These are phyloP conservation scores for Hydropotes inermis DNA, from an alignment of 2,113 vertebrate genomes.

Conservation along the genomic window DNA sequence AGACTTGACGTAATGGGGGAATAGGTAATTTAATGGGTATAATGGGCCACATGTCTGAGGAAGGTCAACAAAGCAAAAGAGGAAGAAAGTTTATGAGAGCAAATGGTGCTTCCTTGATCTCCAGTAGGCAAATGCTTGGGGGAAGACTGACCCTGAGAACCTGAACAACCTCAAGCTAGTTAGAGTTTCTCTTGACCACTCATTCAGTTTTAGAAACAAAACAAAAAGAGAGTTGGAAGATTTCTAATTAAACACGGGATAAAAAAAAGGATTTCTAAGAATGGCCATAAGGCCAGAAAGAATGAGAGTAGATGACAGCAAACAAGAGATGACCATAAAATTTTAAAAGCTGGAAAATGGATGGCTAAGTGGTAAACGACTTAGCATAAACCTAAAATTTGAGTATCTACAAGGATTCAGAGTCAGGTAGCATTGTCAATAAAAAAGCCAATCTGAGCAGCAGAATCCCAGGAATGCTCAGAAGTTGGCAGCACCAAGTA, in stretches of 20 bases:
- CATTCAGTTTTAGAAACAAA: conserved; percentile 43
- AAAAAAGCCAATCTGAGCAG: not conserved
- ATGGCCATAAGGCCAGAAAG: conserved; percentile 16
- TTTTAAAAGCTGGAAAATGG: not conserved
- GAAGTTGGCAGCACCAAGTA: not conserved
- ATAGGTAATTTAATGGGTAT: not conserved
- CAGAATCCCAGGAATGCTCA: not conserved
- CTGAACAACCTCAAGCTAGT: conserved; percentile 12
- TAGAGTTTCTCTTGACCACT: not conserved
- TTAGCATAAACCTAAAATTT: conserved; percentile 23
- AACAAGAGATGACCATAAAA: not conserved
- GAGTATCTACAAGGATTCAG: not conserved
- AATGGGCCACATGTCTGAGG: not conserved
- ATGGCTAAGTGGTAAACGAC: not conserved
- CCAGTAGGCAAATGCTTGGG: not conserved
- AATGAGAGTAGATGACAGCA: not conserved
- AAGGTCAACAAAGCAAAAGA: conserved; percentile 23
- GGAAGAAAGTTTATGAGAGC: not conserved
- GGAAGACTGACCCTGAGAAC: not conserved
- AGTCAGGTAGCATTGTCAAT: not conserved
- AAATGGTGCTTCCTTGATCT: not conserved
- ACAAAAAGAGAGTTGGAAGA: not conserved
- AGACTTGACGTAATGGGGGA: not conserved
- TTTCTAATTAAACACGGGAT: not conserved
- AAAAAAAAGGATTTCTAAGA: not conserved